Conservation (phyloP, 2,888 invertebrate species). For the Flabesymbios commensalis region DNA sequence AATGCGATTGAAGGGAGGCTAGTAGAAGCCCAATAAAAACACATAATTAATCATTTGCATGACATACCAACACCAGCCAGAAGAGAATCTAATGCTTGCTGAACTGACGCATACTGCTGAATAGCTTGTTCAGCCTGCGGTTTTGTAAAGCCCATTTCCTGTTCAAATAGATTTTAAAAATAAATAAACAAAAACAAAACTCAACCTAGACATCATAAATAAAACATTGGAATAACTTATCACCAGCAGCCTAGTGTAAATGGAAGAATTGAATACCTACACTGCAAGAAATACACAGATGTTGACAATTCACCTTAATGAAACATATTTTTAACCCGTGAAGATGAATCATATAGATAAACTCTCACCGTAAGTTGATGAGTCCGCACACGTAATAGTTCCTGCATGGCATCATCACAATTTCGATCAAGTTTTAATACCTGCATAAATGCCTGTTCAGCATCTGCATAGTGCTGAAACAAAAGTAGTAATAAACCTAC, state of each 20-base stretch:
- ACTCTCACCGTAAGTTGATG: slow-evolving; percentile 60
- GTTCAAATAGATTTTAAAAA: slow-evolving; percentile 14
- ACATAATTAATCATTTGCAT: no score
- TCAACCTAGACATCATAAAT: background rate
- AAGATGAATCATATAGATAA: no score
- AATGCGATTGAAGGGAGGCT: no score
- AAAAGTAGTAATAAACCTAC: no score
- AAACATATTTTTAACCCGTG: no score
- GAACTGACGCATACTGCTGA: slow-evolving; percentile 56
- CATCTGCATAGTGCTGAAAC: slow-evolving; percentile 60
- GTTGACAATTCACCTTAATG: no score
- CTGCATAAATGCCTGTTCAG: slow-evolving; percentile 62
- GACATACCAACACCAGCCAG: slow-evolving; percentile 52
- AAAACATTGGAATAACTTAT: background rate
- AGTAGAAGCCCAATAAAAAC: no score
- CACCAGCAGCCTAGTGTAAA: no score
- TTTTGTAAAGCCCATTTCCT: slow-evolving; percentile 62
- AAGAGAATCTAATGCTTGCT: slow-evolving; percentile 59
- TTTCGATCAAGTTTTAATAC: slow-evolving; percentile 62
- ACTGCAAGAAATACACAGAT: no score
- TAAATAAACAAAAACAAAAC: background rate
- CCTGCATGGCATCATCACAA: slow-evolving; percentile 61
- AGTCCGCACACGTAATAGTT: slow-evolving; percentile 59
- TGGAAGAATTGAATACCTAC: background rate
- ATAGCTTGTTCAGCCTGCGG: slow-evolving; percentile 59